phyloP scores from a whole-genome alignment of 1,140 invertebrate species.

The Drosophila novamexicana region DNA sequence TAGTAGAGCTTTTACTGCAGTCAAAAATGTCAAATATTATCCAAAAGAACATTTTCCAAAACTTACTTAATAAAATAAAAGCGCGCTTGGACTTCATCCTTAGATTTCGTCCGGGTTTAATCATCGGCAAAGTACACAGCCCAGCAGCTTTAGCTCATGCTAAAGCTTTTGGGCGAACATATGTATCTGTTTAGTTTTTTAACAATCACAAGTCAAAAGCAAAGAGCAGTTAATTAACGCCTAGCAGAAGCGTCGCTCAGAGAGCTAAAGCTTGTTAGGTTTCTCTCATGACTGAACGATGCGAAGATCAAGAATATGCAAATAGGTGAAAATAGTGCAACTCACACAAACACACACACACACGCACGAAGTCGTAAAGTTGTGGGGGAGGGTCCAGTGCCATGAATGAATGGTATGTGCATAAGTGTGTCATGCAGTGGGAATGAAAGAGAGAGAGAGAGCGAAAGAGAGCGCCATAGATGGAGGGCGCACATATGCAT shows the following conservation, averaged over 20 bases:
- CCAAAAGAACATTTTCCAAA: not conserved
- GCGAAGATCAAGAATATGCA: slow-evolving; percentile 29
- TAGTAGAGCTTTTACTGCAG: too few species aligned
- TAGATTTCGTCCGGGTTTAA: too few species aligned
- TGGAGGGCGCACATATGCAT: not conserved
- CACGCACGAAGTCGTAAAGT: slow-evolving; percentile 14
- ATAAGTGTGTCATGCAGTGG: slow-evolving; percentile 59
- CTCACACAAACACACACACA: slow-evolving; percentile 6
- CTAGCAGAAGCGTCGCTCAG: not conserved
- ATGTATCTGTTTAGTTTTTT: not conserved
- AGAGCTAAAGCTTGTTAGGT: slow-evolving; percentile 2
- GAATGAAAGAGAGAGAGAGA: not conserved
- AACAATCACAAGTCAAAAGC: not conserved
- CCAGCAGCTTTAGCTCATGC: too few species aligned
- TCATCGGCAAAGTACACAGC: too few species aligned
- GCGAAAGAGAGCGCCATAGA: slow-evolving; percentile 8
- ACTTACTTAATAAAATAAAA: too few species aligned
- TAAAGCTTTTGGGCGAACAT: not conserved
- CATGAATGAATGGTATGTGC: slow-evolving; percentile 70
- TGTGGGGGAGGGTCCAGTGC: slow-evolving; percentile 40
- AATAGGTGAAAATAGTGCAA: not conserved
- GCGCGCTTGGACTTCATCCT: too few species aligned
- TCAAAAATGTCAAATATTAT: too few species aligned
- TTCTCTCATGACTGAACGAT: slow-evolving; percentile 8
- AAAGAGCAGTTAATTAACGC: not conserved